These are phyloP conservation scores for Gryllus longicercus DNA, from an alignment of 2,888 invertebrate species.

Conservation along the genomic window DNA sequence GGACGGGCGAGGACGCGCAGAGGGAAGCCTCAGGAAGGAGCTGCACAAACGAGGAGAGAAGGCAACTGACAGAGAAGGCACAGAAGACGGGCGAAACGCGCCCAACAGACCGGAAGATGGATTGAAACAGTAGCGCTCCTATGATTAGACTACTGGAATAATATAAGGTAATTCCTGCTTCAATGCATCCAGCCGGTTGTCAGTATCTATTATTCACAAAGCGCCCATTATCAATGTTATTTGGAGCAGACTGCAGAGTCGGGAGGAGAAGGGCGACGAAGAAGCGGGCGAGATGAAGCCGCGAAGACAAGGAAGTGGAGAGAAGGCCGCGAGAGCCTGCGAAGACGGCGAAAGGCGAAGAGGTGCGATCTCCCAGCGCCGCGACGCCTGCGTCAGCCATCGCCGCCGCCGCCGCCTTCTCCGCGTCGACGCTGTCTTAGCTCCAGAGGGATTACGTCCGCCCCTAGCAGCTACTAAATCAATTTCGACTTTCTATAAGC, in stretches of 20 bases:
- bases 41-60: background rate
- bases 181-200: background rate
- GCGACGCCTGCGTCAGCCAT: too few species aligned
- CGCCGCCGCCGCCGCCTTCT: too few species aligned
- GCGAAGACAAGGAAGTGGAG: too few species aligned
- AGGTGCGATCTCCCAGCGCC: too few species aligned
- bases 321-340: too few species aligned
- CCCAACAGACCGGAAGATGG: background rate
- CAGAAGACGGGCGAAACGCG: background rate
- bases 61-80: background rate
- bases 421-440: background rate
- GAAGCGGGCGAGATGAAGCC: background rate
- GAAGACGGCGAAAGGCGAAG: too few species aligned
- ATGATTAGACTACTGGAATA: slow-evolving; percentile 17
- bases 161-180: slow-evolving; percentile 17
- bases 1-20: background rate
- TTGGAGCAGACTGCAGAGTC: background rate
- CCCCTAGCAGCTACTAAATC: background rate
- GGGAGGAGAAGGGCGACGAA: background rate
- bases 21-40: background rate
- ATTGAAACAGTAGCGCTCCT: background rate
- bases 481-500: slow-evolving; percentile 11
- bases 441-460: background rate
- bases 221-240: slow-evolving; percentile 17
- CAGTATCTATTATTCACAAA: slow-evolving; percentile 17